These are phyloP conservation scores for Nasonovia ribisnigri DNA, from an alignment of 2,888 invertebrate species.

Conservation along the genomic window DNA sequence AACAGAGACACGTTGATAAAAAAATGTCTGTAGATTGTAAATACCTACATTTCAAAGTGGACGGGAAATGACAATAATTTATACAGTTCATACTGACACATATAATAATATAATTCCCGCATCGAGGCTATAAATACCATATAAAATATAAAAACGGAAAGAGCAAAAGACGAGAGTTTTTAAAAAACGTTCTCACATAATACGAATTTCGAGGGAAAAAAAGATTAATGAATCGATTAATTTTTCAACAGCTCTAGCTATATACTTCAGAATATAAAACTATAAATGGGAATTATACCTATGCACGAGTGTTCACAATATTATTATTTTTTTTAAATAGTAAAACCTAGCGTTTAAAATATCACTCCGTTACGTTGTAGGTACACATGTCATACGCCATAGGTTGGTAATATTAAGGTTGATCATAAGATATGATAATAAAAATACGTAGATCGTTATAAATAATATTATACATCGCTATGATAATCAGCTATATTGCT, in stretches of 20 bases:
- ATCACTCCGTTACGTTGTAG: not conserved
- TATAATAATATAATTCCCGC: not conserved
- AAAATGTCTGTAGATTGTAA: not conserved
- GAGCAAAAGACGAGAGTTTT: not conserved
- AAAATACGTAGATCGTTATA: not conserved
- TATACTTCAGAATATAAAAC: not conserved
- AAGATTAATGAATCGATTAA: not conserved
- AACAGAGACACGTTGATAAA: not conserved
- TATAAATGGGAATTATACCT: not conserved
- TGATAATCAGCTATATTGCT: not conserved
- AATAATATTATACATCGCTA: too few species aligned
- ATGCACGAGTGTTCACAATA: not conserved
- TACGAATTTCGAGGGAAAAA: not conserved
- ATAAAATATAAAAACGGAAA: not conserved
- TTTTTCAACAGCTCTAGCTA: not conserved
- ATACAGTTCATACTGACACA: not conserved
- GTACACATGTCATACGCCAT: too few species aligned
- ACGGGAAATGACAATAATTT: not conserved
- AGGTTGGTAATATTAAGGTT: not conserved
- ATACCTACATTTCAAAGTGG: not conserved
- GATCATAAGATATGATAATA: not conserved
- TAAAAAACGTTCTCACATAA: not conserved
- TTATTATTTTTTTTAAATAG: not conserved
- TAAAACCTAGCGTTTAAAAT: not conserved
- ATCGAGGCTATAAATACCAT: not conserved